A percentile compares a stretch with the other conserved stretches of the same genome.
Conservation (phyloP, 1,140 invertebrate genomes). For the Drosophila chauvacae region DNA sequence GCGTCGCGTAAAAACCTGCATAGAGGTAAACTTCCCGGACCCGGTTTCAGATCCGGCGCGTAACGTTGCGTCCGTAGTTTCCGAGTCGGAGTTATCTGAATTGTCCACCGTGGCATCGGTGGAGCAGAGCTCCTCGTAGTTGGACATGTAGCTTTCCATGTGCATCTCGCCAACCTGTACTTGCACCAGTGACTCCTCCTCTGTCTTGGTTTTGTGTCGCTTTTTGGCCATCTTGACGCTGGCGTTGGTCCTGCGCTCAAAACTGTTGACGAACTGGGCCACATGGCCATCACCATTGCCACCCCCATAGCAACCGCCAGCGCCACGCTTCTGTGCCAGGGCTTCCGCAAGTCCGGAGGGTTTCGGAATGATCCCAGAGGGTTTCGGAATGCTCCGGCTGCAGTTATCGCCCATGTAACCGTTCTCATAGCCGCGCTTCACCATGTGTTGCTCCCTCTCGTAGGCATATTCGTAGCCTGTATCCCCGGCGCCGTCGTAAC, state of each 20-base stretch:
- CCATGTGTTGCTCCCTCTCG: constrained; percentile 14
- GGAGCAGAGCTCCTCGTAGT: constrained; percentile 31
- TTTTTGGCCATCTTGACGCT: constrained; percentile 45
- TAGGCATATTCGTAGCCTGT: constrained; percentile 6
- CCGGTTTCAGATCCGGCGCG: background rate
- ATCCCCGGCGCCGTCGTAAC: constrained; percentile 21
- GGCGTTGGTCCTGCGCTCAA: constrained; percentile 48
- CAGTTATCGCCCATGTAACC: constrained; percentile 34
- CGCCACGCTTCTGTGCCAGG: constrained; percentile 22
- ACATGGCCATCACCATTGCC: constrained; percentile 43
- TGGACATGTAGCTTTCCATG: constrained; percentile 48
- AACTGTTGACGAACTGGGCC: constrained; percentile 39
- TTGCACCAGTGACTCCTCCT: constrained; percentile 13
- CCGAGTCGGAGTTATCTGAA: constrained; percentile 45
- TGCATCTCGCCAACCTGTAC: constrained; percentile 16
- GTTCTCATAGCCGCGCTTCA: constrained; percentile 25
- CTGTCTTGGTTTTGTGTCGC: constrained; percentile 40
- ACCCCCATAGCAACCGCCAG: background rate
- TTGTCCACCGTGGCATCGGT: constrained; percentile 18
- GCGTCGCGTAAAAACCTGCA: constrained; percentile 69
- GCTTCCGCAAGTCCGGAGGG: constrained; percentile 16
- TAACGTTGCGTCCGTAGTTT: constrained; percentile 32
- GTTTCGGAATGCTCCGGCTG: background rate
- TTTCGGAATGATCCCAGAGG: background rate
- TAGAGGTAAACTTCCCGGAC: constrained; percentile 27